These are phyloP conservation scores for Centropristis striata DNA, from an alignment of 2,113 vertebrate species.

Conservation along the genomic window DNA sequence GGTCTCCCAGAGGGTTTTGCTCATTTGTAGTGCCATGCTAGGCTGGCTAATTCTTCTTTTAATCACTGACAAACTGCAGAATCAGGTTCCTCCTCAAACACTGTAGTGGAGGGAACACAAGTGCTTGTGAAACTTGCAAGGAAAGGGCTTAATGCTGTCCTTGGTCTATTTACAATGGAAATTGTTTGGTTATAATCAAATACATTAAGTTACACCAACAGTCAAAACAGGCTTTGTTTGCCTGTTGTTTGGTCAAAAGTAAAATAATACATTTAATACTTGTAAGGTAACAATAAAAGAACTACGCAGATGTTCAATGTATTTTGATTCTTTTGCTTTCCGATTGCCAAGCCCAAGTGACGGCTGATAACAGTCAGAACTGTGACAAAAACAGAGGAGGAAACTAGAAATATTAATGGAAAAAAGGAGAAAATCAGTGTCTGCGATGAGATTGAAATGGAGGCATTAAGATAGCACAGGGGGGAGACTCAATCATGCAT, in stretches of 20 bases:
- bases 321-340: background rate
- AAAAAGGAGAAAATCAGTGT: slow-evolving; percentile 42
- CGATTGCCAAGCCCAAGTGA: background rate
- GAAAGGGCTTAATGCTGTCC: slow-evolving; percentile 15
- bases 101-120: slow-evolving; percentile 21
- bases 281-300: background rate
- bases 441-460: slow-evolving; percentile 67
- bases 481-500: slow-evolving; percentile 76
- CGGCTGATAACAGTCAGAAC: slow-evolving; percentile 25
- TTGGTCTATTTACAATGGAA: slow-evolving; percentile 2
- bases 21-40: slow-evolving; percentile 90
- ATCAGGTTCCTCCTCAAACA: slow-evolving; percentile 59
- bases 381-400: slow-evolving; percentile 19
- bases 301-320: background rate
- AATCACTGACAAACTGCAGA: slow-evolving; percentile 80
- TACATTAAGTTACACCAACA: background rate
- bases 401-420: slow-evolving; percentile 42
- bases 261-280: background rate
- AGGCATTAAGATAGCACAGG: slow-evolving; percentile 65
- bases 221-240: background rate
- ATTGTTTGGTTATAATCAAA: background rate
- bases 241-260: background rate
- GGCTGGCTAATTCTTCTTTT: slow-evolving; percentile 95
- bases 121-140: slow-evolving; percentile 40
- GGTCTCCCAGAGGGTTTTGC: slow-evolving; percentile 90